Conservation (phyloP, 2,888 invertebrate species). For the Myopa testacea region DNA sequence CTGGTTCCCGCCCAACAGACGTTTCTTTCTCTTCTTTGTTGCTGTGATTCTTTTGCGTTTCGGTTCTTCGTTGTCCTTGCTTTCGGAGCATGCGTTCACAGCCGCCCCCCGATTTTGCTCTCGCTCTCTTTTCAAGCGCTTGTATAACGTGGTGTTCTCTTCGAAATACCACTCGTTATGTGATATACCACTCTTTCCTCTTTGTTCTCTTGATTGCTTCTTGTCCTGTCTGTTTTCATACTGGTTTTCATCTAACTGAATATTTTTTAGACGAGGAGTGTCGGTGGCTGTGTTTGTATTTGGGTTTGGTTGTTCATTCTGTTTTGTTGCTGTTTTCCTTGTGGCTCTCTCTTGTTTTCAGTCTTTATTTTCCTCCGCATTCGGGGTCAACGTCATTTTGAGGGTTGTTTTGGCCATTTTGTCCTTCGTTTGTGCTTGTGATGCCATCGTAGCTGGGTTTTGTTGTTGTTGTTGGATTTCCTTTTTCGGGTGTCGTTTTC, state of each 20-base stretch:
- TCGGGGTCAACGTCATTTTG: conserved; percentile 54
- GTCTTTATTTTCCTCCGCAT: conserved; percentile 41
- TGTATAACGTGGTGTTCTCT: background rate
- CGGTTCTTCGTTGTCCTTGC: too few species aligned
- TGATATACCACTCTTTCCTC: background rate
- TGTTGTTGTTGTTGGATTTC: conserved; percentile 13
- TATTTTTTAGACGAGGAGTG: background rate
- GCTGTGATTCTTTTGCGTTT: background rate
- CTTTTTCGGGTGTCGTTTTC: conserved; percentile 5
- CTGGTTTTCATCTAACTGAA: too few species aligned
- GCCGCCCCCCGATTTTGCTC: too few species aligned
- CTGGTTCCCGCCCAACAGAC: too few species aligned
- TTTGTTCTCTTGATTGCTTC: background rate
- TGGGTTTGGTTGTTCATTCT: conserved; percentile 1
- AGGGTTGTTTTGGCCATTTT: conserved; percentile 50
- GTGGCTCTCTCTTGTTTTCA: conserved; percentile 40
- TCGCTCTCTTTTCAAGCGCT: too few species aligned
- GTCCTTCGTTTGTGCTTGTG: conserved; percentile 17
- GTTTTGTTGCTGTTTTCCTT: conserved; percentile 22
- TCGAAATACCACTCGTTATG: background rate
- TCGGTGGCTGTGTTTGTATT: background rate
- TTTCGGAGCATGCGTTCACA: too few species aligned
- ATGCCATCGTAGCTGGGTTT: conserved; percentile 3
- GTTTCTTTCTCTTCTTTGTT: background rate
- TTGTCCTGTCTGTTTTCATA: background rate